Conservation (phyloP, 2,797 vertebrate species). For the Urophycis tenuis region DNA sequence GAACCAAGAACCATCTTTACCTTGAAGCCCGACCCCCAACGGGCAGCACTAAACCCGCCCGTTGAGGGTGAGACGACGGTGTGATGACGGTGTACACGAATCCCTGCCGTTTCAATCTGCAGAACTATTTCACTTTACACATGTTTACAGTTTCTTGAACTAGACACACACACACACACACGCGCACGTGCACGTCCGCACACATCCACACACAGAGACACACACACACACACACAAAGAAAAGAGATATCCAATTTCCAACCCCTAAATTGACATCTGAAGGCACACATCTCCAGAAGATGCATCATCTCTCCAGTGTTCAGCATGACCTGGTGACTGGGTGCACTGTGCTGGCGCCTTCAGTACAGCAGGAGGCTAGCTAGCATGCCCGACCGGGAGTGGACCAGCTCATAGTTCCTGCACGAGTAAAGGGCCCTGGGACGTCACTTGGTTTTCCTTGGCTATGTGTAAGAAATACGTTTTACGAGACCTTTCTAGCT, state of each 20-base stretch:
- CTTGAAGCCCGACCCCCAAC: not conserved
- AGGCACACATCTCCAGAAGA: constrained; percentile 56
- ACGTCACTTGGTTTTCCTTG: not conserved
- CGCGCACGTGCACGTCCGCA: too few species aligned
- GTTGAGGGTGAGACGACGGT: not conserved
- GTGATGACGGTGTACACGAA: constrained; percentile 16
- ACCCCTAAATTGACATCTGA: constrained; percentile 12
- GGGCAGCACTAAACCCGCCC: too few species aligned
- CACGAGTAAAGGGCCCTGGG: not conserved
- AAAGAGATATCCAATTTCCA: constrained; percentile 16
- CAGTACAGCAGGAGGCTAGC: not conserved
- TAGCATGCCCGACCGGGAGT: not conserved
- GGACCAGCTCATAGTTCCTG: not conserved
- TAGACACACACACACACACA: not conserved
- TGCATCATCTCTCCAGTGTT: constrained; percentile 38
- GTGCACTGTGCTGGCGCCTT: too few species aligned
- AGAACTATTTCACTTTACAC: not conserved
- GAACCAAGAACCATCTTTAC: not conserved
- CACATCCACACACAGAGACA: constrained; percentile 9
- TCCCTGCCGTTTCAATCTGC: constrained; percentile 28
- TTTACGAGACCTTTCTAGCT: not conserved
- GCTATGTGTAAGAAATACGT: too few species aligned
- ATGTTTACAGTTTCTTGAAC: not conserved
- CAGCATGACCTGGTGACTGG: not conserved
- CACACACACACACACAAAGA: constrained; percentile 9